These are phyloP conservation scores for Lobophora halterata DNA, from an alignment of 2,888 invertebrate species.

Conservation along the genomic window DNA sequence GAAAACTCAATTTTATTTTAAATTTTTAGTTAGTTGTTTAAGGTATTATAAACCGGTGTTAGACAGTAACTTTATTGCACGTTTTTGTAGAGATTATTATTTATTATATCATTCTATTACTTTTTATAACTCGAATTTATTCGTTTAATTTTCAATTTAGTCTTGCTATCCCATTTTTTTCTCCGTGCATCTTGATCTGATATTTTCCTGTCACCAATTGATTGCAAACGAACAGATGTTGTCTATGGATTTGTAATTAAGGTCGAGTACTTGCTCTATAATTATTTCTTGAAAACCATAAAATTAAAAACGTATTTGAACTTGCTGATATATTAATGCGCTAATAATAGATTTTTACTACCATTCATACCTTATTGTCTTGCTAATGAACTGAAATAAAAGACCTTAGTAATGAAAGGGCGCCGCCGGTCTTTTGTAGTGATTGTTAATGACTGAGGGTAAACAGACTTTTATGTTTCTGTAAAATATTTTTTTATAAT, in stretches of 20 bases:
- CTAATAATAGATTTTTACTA: constrained; percentile 30
- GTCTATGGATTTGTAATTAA: constrained; percentile 60
- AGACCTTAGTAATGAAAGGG: constrained; percentile 41
- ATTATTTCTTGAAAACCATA: no score
- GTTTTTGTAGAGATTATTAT: no score
- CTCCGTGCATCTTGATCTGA: constrained; percentile 1
- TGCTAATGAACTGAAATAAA: constrained; percentile 46
- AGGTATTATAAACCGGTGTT: no score
- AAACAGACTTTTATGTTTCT: constrained; percentile 7
- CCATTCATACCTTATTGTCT: constrained; percentile 43
- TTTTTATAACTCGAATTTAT: no score
- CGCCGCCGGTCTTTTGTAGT: constrained; percentile 36
- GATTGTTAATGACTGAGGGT: constrained; percentile 18
- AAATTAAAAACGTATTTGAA: no score
- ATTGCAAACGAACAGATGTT: constrained; percentile 41
- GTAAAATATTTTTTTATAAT: background rate
- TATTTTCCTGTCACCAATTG: constrained; percentile 25
- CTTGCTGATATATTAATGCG: constrained; percentile 10
- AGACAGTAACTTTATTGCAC: no score
- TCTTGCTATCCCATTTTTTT: no score
- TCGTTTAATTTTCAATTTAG: no score
- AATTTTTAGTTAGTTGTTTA: no score
- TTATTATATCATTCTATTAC: no score
- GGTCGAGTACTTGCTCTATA: constrained; percentile 23
- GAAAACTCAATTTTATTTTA: no score